A percentile compares a stretch with the other conserved stretches of the same genome.
Evolutionary conservation across 2,888 invertebrate species (phyloP).

Genomic region (Ochropleura leucogaster): DNA sequence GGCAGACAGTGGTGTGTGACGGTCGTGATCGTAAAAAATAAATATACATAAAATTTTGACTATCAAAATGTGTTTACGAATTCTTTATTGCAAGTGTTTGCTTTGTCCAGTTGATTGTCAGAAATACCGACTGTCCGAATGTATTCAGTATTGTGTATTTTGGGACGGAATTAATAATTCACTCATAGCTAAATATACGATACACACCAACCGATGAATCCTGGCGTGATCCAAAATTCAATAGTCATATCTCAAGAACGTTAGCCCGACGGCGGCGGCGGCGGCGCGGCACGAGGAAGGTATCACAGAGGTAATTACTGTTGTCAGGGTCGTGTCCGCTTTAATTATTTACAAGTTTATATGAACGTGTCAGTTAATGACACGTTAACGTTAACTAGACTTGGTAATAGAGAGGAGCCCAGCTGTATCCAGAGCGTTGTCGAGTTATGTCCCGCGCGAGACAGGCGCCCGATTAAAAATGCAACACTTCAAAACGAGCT

Average conservation of each 20-base stretch:
- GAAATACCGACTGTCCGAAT: slow-evolving; percentile 2
- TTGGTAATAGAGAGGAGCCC: slow-evolving; percentile 87
- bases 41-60: slow-evolving; percentile 60
- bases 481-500: slow-evolving; percentile 88
- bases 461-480: slow-evolving; percentile 89
- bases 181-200: slow-evolving; percentile 38
- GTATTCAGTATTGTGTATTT: slow-evolving; percentile 30
- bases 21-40: slow-evolving; percentile 65
- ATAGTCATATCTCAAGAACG: slow-evolving; percentile 58
- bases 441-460: slow-evolving; percentile 90
- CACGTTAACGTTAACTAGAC: slow-evolving; percentile 89
- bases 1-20: slow-evolving; percentile 64
- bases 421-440: slow-evolving; percentile 87
- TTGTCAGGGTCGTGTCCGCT: slow-evolving; percentile 81
- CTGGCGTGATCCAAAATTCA: slow-evolving; percentile 56
- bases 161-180: slow-evolving; percentile 39
- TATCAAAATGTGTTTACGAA: slow-evolving; percentile 66
- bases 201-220: slow-evolving; percentile 49
- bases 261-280: slow-evolving; percentile 39
- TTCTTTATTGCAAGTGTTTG: slow-evolving; percentile 58
- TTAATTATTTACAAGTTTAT: slow-evolving; percentile 86
- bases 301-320: slow-evolving; percentile 69
- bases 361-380: slow-evolving; percentile 89
- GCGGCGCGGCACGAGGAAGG: slow-evolving; percentile 52
- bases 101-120: slow-evolving; percentile 30